Evolutionary conservation across 1,140 invertebrate species (phyloP), one percentile per base, ranked within the genome.

Genomic region (Apis dorsata): DNA sequence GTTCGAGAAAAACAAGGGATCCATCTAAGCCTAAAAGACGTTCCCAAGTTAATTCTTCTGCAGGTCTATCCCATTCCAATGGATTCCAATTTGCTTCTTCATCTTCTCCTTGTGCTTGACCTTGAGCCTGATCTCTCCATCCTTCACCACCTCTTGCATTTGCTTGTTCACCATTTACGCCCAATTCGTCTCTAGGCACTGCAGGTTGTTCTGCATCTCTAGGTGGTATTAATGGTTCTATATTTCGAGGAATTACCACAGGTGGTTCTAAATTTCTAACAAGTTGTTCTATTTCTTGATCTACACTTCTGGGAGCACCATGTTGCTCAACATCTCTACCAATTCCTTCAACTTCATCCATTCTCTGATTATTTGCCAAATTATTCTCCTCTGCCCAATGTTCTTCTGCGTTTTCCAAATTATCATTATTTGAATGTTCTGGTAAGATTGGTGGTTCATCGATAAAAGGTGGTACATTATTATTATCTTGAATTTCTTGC

Each of bases 21-120:
- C 99, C 99, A 94, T 99, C 99, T 3, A 99, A 94, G 4, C 99
- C 99, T 1, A 99, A 94, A 2, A 99, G 94, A 88, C 99, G 95
- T 92, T 99, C 99, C 99, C 99, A 99, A 0, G 99, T 99, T 3
- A 99, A 93, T 92, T 99, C 99, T 90, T 99, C 99, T 51, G 97
- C 98, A 0, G 98, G 98, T 88, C 99, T 94, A 92, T 99, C 99
- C 98, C 99, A 99, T 90, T 99, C 98, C 95, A 99, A 98, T 2
- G 98, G 98, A 94, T 99, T 99, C 98, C 98, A 99, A 89, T 99
- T 99, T 44, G 97, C 98, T 92, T 99, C 98, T 94, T 98, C 97
- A 4, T 95, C 96, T 79, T 93, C 93, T n/a, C 94, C 95, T 76
- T 95, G 93, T 9, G 92, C 94, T 85, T 94, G 94, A 10, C 87